Evolutionary conservation across 2,797 vertebrate genomes (phyloP).

Genomic region (Pyrocephalus nanus): DNA sequence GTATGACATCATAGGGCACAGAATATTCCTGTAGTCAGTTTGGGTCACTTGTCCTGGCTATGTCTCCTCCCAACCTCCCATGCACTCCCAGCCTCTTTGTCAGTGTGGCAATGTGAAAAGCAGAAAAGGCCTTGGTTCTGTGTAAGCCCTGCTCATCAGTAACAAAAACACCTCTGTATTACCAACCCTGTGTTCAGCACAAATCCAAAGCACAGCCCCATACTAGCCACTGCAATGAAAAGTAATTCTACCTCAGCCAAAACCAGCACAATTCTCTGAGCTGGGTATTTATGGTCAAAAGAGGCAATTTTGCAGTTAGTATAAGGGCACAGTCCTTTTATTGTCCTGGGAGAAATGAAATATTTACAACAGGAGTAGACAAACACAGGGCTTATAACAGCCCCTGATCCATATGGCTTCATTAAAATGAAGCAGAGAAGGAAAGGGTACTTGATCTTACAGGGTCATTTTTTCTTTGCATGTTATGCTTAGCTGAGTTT

Average conservation of each 20-base stretch:
- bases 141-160: neutral
- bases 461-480: neutral
- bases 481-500: neutral
- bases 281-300: neutral
- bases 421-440: neutral
- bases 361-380: neutral
- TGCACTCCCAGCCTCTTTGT: neutral
- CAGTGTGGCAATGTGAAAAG: neutral
- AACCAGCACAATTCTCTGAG: neutral
- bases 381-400: neutral
- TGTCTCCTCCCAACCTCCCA: neutral
- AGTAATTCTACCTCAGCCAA: neutral
- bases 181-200: neutral
- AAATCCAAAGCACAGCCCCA: neutral
- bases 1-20: neutral
- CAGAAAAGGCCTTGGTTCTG: neutral
- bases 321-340: neutral
- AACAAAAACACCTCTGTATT: neutral
- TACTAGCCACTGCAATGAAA: neutral
- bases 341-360: neutral
- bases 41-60: neutral
- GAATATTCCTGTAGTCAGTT: neutral
- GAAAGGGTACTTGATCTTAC: neutral
- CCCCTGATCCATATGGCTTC: neutral
- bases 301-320: neutral